Evolutionary conservation across 37 sponge, comb jelly and placozoan species (phyloP), one percentile per base, ranked within the genome.

Genomic region (Haliclona indistincta): DNA sequence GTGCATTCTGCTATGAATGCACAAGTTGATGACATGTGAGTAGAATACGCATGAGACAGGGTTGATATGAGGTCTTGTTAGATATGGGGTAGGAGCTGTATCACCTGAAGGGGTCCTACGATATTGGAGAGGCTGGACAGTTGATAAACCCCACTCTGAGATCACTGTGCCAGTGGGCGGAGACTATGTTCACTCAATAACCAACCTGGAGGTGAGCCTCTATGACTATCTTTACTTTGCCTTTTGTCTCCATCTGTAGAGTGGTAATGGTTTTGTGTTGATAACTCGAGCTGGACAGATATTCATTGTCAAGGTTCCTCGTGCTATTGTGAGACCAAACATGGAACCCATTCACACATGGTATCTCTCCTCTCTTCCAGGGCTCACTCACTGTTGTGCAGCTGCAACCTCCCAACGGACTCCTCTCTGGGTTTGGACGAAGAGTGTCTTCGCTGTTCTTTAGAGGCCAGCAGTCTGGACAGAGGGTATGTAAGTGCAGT

Each of bases 381-480:
- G 30, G 8, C 28, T 20, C 42, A 28, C 74, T 81, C 38, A 49
- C 35, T 45, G 54, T 71, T 13, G 66, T 61, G 10, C 42, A 52
- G 38, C 56, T 78, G 37, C 74, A 73, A 0, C 0, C 26, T 4
- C 72, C 73, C 13, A 45, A 69, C 0, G 84, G 92, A 5, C 10
- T 91, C 61, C 75, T 91, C 43, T 85, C 92, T 19, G 88, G 83
- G 6, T 61, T 91, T 62, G 78, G 92, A 13, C 53, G 64, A 34
- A 77, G 88, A 35, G 72, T 91, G 15, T 82, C 71, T 68, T 83
- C 92, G 3, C 68, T 91, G 4, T 79, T 91, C 63, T 91, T 91
- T 75, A 71, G 88, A 28, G 61, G 71, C 17, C 45, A 49, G 29
- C 43, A 44, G 11, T 10, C 58, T 25, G 45, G 23, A 64, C 4